A percentile compares a stretch with the other conserved stretches of the same genome.
Conservation (phyloP, 2,113 vertebrate genomes). For the Daphoenositta chrysoptera region DNA sequence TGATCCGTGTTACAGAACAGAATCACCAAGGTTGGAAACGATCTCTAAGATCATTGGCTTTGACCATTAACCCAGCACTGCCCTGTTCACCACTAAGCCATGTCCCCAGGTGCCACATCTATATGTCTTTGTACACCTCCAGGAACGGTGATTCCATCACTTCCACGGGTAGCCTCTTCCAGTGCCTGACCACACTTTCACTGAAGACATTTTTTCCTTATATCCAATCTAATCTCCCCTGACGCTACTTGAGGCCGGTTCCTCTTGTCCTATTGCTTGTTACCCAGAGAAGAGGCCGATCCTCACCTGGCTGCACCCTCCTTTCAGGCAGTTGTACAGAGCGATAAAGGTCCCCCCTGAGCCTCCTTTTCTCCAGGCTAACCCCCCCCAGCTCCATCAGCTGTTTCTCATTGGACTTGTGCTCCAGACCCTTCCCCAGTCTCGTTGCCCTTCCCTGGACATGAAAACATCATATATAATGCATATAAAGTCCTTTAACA, state of each 20-base stretch:
- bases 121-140: too few relatives aligned
- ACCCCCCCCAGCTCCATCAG: background rate
- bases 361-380: background rate
- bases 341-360: rapidly evolving
- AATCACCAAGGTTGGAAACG: background rate
- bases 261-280: background rate
- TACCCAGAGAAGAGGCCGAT: background rate
- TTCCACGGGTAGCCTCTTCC: background rate
- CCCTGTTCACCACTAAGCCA: background rate
- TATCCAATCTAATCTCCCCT: background rate
- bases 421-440: background rate
- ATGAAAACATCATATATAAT: background rate
- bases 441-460: background rate
- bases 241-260: background rate
- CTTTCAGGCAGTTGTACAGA: background rate
- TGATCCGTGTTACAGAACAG: background rate
- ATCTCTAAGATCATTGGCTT: background rate
- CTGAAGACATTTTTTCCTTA: background rate
- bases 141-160: background rate
- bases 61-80: background rate
- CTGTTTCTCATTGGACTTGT: background rate
- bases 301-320: background rate
- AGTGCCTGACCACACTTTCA: background rate
- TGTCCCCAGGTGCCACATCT: background rate
- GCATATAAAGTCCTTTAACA: background rate